phyloP scores from a whole-genome alignment of 2,113 vertebrate species.

The Pavo muticus region DNA sequence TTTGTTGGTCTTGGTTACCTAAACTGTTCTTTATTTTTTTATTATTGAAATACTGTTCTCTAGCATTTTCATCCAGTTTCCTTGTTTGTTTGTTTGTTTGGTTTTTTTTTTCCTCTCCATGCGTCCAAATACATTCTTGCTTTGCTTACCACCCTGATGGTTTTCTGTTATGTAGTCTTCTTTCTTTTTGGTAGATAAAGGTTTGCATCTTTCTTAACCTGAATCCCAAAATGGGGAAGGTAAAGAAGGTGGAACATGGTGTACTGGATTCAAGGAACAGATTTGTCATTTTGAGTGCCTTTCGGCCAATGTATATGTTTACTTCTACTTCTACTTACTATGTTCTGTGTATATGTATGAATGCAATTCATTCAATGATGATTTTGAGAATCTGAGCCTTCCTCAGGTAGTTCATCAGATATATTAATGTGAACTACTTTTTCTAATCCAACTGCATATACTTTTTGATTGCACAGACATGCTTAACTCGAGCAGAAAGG shows the following conservation, averaged over 20 bases:
- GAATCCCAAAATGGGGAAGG: not conserved
- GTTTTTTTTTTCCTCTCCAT: rapidly evolving
- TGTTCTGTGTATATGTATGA: not conserved
- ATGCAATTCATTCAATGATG: not conserved
- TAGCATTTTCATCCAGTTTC: not conserved
- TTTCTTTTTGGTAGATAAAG: not conserved
- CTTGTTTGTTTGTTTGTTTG: not conserved
- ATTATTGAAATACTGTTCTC: not conserved
- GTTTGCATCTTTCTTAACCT: not conserved
- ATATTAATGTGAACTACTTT: not conserved
- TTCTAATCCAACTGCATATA: not conserved
- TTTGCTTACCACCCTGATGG: not conserved
- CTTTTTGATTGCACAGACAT: not conserved
- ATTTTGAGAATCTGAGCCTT: not conserved
- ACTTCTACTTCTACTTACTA: not conserved
- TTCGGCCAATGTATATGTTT: rapidly evolving
- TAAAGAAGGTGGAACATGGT: not conserved
- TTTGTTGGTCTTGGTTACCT: not conserved
- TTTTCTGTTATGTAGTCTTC: not conserved
- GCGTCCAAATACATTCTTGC: not conserved
- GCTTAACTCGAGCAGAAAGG: not conserved
- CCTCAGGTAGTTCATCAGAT: not conserved
- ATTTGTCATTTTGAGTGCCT: not conserved
- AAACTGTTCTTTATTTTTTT: not conserved
- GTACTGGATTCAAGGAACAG: not conserved